Conservation (phyloP, 2,888 invertebrate genomes). For the Ennomos quercinarius region DNA sequence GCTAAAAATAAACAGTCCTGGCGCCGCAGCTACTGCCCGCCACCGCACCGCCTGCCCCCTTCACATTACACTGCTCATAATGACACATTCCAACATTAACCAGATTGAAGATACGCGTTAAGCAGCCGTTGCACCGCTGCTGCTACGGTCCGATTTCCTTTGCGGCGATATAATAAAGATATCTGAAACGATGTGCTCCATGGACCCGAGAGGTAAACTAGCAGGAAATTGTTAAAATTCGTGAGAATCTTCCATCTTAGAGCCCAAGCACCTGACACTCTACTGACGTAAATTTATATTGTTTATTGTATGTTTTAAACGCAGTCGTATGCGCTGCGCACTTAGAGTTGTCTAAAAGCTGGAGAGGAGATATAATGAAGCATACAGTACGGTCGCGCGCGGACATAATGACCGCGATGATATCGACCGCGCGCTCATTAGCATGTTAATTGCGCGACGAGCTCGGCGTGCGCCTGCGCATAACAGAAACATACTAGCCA, state of each 20-base stretch:
- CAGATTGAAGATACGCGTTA: constrained; percentile 69
- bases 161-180: constrained; percentile 77
- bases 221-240: constrained; percentile 83
- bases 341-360: constrained; percentile 61
- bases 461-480: constrained; percentile 52
- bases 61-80: constrained; percentile 67
- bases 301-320: constrained; percentile 26
- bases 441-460: constrained; percentile 81
- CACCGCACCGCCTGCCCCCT: constrained; percentile 46
- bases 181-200: constrained; percentile 68
- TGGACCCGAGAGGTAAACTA: constrained; percentile 63
- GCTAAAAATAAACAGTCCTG: constrained; percentile 75
- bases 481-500: constrained; percentile 28
- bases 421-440: constrained; percentile 80
- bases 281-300: constrained; percentile 39
- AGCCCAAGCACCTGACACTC: constrained; percentile 52
- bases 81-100: constrained; percentile 69
- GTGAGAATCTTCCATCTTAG: constrained; percentile 72
- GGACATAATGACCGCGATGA: constrained; percentile 81
- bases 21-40: constrained; percentile 60
- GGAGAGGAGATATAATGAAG: constrained; percentile 65
- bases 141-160: constrained; percentile 66
- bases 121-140: constrained; percentile 58
- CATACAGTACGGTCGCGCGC: constrained; percentile 72
- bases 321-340: constrained; percentile 37